Evolutionary conservation across 2,113 vertebrate genomes (phyloP).

Genomic region (Bubo scandiacus): DNA sequence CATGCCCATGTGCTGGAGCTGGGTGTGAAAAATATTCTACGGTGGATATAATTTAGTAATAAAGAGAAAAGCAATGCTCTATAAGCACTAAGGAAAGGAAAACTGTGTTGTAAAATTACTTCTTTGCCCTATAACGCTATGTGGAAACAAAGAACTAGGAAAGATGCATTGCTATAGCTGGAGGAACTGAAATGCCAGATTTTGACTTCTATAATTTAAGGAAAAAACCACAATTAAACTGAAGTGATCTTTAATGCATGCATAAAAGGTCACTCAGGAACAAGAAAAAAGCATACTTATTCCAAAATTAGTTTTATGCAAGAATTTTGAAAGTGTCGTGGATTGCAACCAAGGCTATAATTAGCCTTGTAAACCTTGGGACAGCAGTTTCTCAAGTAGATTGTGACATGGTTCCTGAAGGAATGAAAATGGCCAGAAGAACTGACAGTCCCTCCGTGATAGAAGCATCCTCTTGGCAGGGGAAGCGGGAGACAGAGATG

Average conservation of each 20-base stretch:
- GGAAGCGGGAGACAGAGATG: not conserved
- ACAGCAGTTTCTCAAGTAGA: constrained; percentile 6
- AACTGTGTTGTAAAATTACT: not conserved
- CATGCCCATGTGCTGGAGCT: not conserved
- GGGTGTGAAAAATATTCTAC: not conserved
- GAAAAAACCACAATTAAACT: not conserved
- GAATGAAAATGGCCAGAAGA: not conserved
- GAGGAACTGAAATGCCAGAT: not conserved
- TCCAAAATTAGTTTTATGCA: not conserved
- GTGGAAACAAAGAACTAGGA: not conserved
- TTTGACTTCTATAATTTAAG: not conserved
- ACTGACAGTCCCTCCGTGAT: not conserved
- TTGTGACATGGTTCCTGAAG: not conserved
- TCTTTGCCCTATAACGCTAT: not conserved
- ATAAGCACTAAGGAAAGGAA: not conserved
- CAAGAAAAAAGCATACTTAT: not conserved
- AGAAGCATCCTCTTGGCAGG: not conserved
- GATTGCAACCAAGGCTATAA: not conserved
- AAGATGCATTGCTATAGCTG: not conserved
- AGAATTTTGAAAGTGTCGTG: not conserved
- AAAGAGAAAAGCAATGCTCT: not conserved
- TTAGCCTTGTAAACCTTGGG: not conserved
- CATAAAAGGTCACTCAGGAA: not conserved
- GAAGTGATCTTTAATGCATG: not conserved
- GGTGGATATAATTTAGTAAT: not conserved